These are phyloP conservation scores for Holocentrus rufus DNA, from an alignment of 2,797 vertebrate genomes.

Conservation along the genomic window DNA sequence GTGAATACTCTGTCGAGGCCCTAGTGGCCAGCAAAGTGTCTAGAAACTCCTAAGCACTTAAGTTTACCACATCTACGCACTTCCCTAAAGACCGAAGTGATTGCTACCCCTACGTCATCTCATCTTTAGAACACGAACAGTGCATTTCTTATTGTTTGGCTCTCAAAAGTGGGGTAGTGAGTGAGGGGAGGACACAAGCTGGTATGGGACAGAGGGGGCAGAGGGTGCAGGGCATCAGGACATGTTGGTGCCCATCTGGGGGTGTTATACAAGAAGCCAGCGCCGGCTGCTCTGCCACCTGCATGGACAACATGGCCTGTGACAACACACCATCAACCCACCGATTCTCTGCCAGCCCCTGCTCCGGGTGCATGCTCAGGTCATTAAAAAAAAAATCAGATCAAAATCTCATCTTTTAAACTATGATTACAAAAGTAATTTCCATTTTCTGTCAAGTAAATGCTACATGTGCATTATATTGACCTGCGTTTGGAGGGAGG, in stretches of 20 bases:
- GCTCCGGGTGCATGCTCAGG: conserved; percentile 75
- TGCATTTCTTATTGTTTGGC: conserved; percentile 79
- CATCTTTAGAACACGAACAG: conserved; percentile 70
- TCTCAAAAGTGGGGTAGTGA: conserved; percentile 62
- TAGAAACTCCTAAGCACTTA: conserved; percentile 73
- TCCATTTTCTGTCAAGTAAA: conserved; percentile 71
- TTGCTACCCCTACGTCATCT: conserved; percentile 66
- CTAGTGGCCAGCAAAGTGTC: conserved; percentile 68
- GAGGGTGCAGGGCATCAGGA: conserved; percentile 45
- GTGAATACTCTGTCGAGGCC: conserved; percentile 61
- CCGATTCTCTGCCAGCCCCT: conserved; percentile 52
- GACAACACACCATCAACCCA: conserved; percentile 30
- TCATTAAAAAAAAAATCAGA: conserved; percentile 72
- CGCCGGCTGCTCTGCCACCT: conserved; percentile 60
- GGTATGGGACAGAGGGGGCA: conserved; percentile 50
- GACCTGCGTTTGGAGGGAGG: conserved; percentile 70
- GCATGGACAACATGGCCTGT: conserved; percentile 47
- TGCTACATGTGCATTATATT: conserved; percentile 77
- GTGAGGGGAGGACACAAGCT: conserved; percentile 60
- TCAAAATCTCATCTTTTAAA: conserved; percentile 62
- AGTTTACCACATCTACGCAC: conserved; percentile 68
- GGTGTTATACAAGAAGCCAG: conserved; percentile 47
- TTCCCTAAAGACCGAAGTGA: conserved; percentile 71
- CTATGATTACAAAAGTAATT: conserved; percentile 76
- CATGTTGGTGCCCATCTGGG: conserved; percentile 60